Percentiles rank a stretch among this genome's conserved stretches.
Evolutionary conservation across 2,113 vertebrate species (phyloP).

Genomic region (Silurus glanis): DNA sequence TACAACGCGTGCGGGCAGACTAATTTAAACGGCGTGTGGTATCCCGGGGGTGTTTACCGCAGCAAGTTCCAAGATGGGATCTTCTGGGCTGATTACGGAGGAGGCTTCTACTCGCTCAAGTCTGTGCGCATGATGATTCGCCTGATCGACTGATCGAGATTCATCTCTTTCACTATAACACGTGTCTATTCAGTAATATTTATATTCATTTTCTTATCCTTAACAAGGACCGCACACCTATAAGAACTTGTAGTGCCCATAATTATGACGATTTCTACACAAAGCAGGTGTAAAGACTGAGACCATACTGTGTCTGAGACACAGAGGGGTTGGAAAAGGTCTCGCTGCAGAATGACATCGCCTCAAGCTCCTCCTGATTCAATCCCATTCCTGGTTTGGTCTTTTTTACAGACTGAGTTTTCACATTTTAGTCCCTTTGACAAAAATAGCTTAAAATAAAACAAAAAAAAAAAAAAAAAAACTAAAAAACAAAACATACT

Average conservation of each 20-base stretch:
- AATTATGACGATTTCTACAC: background rate
- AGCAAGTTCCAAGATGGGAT: constrained; percentile 98
- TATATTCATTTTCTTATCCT: constrained; percentile 25
- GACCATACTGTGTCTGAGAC: background rate
- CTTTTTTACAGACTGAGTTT: background rate
- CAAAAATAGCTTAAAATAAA: background rate
- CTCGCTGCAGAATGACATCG: background rate
- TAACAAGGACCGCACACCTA: constrained; percentile 26
- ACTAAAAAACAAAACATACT: too few relatives aligned
- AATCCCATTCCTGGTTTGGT: background rate
- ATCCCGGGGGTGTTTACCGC: constrained; percentile 93
- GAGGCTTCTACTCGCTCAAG: constrained; percentile 94
- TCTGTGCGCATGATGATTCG: constrained; percentile 92
- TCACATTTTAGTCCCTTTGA: background rate
- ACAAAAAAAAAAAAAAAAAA: too few relatives aligned
- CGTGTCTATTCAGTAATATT: constrained; percentile 37
- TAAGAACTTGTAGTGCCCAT: background rate
- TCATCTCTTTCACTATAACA: constrained; percentile 31
- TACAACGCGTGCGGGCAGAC: constrained; percentile 97
- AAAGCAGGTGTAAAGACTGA: background rate
- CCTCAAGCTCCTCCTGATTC: background rate
- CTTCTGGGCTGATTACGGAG: constrained; percentile 97
- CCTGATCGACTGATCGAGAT: constrained; percentile 82
- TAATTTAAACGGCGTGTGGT: constrained; percentile 97
- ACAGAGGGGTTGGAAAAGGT: background rate